Percentiles rank a stretch among this genome's conserved stretches.
Conservation (phyloP, 37 sponge, comb jelly and placozoan genomes). For the Hexactinellida sp. region DNA sequence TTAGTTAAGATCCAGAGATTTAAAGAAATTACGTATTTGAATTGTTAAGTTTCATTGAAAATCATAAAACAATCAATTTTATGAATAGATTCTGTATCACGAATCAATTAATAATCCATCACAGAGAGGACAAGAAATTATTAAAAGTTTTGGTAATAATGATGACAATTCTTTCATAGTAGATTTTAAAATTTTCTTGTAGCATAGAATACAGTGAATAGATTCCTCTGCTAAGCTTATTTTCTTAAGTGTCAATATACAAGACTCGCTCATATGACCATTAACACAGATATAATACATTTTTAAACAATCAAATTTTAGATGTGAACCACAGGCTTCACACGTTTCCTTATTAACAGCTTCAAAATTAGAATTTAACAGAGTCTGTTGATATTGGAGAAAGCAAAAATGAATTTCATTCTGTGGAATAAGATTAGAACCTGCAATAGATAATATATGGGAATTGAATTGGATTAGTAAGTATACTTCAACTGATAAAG, state of each 20-base stretch:
- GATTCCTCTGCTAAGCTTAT: neutral
- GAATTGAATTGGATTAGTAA: too few relatives aligned
- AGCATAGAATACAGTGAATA: neutral
- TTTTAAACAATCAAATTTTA: neutral
- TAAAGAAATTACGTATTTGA: too few relatives aligned
- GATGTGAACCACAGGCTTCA: neutral
- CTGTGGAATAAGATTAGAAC: too few relatives aligned
- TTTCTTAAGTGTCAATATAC: neutral
- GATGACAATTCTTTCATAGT: neutral
- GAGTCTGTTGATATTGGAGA: too few relatives aligned
- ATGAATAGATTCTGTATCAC: too few relatives aligned
- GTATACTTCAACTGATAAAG: too few relatives aligned
- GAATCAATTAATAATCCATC: neutral
- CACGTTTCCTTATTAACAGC: neutral
- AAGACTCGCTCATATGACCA: neutral
- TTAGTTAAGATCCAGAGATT: too few relatives aligned
- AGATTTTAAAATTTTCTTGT: neutral
- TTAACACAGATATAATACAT: neutral
- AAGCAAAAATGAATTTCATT: too few relatives aligned
- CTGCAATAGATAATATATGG: too few relatives aligned
- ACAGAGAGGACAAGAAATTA: neutral
- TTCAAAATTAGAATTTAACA: too few relatives aligned
- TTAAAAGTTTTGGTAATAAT: neutral
- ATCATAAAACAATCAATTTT: too few relatives aligned
- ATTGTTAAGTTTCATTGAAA: too few relatives aligned